A percentile compares a stretch with the other conserved stretches of the same genome.
These are phyloP conservation scores for Symphodus melops DNA, from an alignment of 2,113 vertebrate species.

Conservation along the genomic window DNA sequence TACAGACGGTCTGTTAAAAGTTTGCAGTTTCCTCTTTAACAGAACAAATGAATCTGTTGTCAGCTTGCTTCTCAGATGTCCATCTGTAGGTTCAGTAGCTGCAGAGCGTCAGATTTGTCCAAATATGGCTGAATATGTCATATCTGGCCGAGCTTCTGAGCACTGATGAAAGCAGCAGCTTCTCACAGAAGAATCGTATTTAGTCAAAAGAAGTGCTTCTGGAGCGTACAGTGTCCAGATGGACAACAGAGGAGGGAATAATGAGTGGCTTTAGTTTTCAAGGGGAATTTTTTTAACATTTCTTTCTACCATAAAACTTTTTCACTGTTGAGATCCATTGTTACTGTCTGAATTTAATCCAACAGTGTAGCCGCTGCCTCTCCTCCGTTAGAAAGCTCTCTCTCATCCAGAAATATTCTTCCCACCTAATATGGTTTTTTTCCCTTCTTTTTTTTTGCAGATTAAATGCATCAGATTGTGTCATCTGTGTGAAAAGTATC, in stretches of 20 bases:
- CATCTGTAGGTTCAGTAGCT: constrained; percentile 28
- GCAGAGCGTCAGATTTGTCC: constrained; percentile 9
- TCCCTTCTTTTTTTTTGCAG: background rate
- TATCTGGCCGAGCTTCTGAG: constrained; percentile 1
- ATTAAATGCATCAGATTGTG: background rate
- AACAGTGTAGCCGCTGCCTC: background rate
- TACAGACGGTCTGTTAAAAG: background rate
- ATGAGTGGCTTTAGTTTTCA: constrained; percentile 8
- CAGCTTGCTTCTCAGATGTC: constrained; percentile 1
- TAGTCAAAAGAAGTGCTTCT: background rate
- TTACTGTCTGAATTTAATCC: background rate
- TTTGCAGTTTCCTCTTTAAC: constrained; percentile 1
- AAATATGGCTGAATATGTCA: constrained; percentile 18
- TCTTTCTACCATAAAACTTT: constrained; percentile 1
- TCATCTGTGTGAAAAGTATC: background rate
- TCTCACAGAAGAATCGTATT: constrained; percentile 13
- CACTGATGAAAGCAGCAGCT: constrained; percentile 10
- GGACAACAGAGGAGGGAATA: constrained; percentile 25
- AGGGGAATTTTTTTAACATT: constrained; percentile 14
- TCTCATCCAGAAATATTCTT: background rate
- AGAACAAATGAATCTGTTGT: constrained; percentile 5
- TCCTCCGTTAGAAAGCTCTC: background rate
- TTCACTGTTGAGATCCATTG: background rate
- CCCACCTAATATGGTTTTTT: constrained; percentile 18
- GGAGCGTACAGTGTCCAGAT: constrained; percentile 32